These are phyloP conservation scores for Dendronephthya gigantea DNA, from an alignment of 64 coral and sea anemone genomes.

Conservation along the genomic window DNA sequence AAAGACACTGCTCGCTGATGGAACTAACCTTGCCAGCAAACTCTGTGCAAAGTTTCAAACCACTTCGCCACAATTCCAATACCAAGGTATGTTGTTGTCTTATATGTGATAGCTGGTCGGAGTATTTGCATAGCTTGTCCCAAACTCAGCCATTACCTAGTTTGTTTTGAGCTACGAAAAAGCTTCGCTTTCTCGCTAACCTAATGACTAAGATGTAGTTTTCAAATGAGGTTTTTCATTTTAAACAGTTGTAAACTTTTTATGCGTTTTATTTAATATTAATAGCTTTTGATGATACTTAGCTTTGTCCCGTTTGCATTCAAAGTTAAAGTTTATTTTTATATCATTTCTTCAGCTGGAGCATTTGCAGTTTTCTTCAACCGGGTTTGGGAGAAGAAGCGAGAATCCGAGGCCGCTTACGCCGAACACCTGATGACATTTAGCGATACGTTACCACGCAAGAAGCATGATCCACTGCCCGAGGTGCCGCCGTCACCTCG, in stretches of 20 bases:
- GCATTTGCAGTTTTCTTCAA: conserved; percentile 87
- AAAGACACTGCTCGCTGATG: conserved; percentile 78
- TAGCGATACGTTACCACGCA: conserved; percentile 36
- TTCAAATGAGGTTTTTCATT: too few species aligned
- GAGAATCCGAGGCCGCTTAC: conserved; percentile 75
- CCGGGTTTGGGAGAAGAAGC: conserved; percentile 83
- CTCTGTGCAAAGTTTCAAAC: conserved; percentile 96
- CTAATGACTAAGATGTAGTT: too few species aligned
- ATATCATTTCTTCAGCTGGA: conserved; percentile 42
- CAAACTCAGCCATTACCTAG: too few species aligned
- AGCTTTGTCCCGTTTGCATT: too few species aligned
- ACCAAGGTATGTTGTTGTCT: conserved; percentile 51
- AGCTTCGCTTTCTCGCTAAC: too few species aligned
- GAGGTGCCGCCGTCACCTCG: conserved; percentile 13
- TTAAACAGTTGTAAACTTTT: too few species aligned
- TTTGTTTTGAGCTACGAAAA: too few species aligned
- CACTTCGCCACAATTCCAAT: conserved; percentile 73
- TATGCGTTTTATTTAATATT: too few species aligned
- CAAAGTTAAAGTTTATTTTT: too few species aligned
- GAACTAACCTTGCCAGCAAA: conserved; percentile 89
- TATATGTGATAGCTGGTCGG: background rate
- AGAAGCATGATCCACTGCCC: conserved; percentile 53
- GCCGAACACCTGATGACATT: conserved; percentile 42
- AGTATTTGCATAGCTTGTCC: background rate
- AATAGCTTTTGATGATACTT: too few species aligned